Conservation (phyloP, 2,888 invertebrate species). For the Orchestes rusci region DNA sequence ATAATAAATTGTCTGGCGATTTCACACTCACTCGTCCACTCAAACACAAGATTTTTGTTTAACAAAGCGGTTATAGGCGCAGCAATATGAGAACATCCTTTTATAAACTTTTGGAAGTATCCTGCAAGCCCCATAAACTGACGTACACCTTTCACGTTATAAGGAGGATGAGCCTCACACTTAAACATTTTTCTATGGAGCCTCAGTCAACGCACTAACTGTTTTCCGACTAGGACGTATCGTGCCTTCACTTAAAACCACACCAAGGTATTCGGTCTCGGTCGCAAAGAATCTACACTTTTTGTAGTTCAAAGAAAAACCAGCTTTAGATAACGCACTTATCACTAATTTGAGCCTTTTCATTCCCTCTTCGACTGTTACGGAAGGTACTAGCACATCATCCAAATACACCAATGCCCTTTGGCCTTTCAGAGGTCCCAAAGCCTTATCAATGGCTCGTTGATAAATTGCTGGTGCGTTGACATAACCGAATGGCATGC, state of each 20-base stretch:
- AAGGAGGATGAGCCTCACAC: too few relatives aligned
- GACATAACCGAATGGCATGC: too few relatives aligned
- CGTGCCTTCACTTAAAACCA: conserved; percentile 12
- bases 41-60: conserved; percentile 11
- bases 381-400: conserved; percentile 8
- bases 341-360: conserved; percentile 1
- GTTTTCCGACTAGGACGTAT: conserved; percentile 11
- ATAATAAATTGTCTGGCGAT: conserved; percentile 9
- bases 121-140: too few relatives aligned
- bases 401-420: conserved; percentile 23
- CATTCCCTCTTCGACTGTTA: conserved; percentile 4
- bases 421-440: conserved; percentile 20
- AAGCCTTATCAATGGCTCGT: too few relatives aligned
- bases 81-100: conserved; percentile 10
- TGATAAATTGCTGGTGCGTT: conserved; percentile 25
- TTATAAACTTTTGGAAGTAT: conserved; percentile 16
- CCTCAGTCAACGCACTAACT: conserved; percentile 14
- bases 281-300: conserved; percentile 16
- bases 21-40: conserved; percentile 14
- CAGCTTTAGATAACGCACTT: conserved; percentile 4
- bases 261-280: conserved; percentile 18
- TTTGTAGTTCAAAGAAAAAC: too few relatives aligned
- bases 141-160: conserved; percentile 17
- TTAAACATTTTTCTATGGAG: too few relatives aligned
- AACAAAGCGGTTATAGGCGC: conserved; percentile 14